Evolutionary conservation across 2,113 vertebrate genomes (phyloP).

Genomic region (Urocolius indicus): DNA sequence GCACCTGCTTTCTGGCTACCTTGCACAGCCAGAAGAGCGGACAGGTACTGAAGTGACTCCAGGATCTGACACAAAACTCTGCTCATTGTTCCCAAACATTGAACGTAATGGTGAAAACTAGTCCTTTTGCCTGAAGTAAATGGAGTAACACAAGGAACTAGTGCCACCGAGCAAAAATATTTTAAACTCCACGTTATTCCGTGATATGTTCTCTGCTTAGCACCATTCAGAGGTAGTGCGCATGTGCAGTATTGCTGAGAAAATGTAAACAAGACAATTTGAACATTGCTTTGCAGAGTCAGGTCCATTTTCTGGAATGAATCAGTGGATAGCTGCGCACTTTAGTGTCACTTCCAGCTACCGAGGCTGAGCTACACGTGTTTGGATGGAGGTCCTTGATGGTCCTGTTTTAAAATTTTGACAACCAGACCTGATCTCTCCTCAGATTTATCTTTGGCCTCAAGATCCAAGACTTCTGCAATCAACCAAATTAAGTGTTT

Average conservation of each 20-base stretch:
- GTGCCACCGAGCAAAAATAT: background rate
- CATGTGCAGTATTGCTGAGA: conserved; percentile 31
- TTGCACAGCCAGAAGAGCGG: background rate
- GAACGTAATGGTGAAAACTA: background rate
- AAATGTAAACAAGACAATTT: conserved; percentile 50
- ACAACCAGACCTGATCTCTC: background rate
- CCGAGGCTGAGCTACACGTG: accelerated
- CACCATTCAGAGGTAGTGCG: conserved; percentile 57
- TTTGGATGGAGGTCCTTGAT: background rate
- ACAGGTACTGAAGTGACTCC: background rate
- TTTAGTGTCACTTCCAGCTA: background rate
- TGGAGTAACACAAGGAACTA: background rate
- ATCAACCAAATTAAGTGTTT: background rate
- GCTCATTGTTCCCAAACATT: background rate
- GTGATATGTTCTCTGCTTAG: background rate
- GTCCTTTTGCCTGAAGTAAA: background rate
- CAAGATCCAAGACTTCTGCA: background rate
- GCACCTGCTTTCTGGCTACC: background rate
- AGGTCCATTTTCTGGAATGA: background rate
- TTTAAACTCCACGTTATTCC: background rate
- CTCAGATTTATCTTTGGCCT: conserved; percentile 7
- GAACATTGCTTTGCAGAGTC: conserved; percentile 34
- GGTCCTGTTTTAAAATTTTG: background rate
- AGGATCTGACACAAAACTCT: background rate
- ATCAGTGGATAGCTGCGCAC: background rate